A percentile compares a stretch with the other conserved stretches of the same genome.
These are phyloP conservation scores for Trissoscelio sp. DNA, from an alignment of 2,888 invertebrate species.

Conservation along the genomic window DNA sequence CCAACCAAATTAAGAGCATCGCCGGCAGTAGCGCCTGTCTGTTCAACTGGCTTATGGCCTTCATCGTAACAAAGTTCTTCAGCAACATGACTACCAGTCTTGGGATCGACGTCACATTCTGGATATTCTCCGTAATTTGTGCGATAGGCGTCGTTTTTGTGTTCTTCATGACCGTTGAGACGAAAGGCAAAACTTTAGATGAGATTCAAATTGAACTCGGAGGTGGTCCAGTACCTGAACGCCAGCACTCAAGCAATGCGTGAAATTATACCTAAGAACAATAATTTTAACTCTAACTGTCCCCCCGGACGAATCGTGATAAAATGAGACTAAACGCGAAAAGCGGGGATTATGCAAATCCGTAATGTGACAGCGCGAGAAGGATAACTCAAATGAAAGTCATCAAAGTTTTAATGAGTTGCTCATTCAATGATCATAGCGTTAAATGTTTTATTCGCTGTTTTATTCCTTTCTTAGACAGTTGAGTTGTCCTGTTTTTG, in stretches of 20 bases:
- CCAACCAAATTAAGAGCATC: conserved; percentile 90
- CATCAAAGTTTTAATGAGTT: conserved; percentile 45
- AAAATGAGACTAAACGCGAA: conserved; percentile 52
- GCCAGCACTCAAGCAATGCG: conserved; percentile 35
- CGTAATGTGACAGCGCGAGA: conserved; percentile 20
- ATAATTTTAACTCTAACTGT: conserved; percentile 40
- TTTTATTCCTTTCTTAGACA: conserved; percentile 1
- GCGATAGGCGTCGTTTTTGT: conserved; percentile 88
- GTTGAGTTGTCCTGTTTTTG: not conserved
- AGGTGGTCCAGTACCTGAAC: conserved; percentile 38
- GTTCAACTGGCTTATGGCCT: conserved; percentile 92
- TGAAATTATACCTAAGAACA: conserved; percentile 47
- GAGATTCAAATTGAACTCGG: conserved; percentile 83
- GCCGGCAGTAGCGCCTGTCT: conserved; percentile 91
- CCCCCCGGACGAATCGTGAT: conserved; percentile 47
- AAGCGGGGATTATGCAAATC: conserved; percentile 38
- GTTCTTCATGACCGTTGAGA: conserved; percentile 86
- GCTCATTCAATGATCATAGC: conserved; percentile 20
- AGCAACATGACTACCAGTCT: conserved; percentile 85
- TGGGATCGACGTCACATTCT: conserved; percentile 88
- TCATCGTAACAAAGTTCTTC: conserved; percentile 91
- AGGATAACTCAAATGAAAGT: conserved; percentile 36
- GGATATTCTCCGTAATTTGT: conserved; percentile 89
- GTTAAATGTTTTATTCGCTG: conserved; percentile 22
- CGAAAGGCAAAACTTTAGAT: conserved; percentile 84